Evolutionary conservation across 2,113 vertebrate species (phyloP), one percentile per base, ranked within the genome.

Genomic region (Nicator chloris): DNA sequence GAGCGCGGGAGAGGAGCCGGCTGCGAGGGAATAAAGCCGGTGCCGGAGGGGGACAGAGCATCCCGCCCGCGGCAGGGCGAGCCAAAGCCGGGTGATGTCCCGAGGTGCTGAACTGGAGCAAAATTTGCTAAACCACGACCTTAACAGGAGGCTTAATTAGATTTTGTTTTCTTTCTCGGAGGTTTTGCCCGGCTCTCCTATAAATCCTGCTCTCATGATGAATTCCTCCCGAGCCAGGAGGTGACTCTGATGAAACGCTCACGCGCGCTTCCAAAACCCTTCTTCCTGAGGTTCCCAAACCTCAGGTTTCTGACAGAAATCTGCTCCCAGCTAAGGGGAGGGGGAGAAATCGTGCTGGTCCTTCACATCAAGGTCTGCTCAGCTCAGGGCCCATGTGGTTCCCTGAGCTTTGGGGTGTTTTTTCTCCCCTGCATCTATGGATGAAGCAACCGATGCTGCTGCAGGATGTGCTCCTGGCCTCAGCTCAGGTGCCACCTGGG

Each of bases 191-290:
- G n/a, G 63, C 40, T 77, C 89, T 73, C 31, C 50, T 33, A 12
- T 33, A 83, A 90, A 70, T n/a, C 40, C 63, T 57, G 45, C 59
- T 37, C 56, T 27, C 1, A 1, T 47, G 87, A 61, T 57, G 22
- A 50, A 92, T 89, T 33, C 86, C 73, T 63, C 50, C 39, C 12
- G 69, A 90, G 73, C 80, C 76, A 4, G 17, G 77, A 87, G 82
- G 45, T 71, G 95, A 64, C 61, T 68, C 66, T 53, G 66, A 33
- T n/a, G 59, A 54, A 89, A 77, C 0, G 1, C 65, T 30, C 22
- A 0, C 2, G 0, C 0, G 2, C 5, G 0, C 72, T 59, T 54
- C 83, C 77, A 20, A 42, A 80, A 3, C 40, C 12, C 13, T 56
- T 42, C 22, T 26, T 59, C 84, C 84, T 11, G 10, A 61, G 12